Evolutionary conservation across 92 coral and sea anemone species (phyloP), one percentile per base, ranked within the genome.

Genomic region (Actinernus sp.): DNA sequence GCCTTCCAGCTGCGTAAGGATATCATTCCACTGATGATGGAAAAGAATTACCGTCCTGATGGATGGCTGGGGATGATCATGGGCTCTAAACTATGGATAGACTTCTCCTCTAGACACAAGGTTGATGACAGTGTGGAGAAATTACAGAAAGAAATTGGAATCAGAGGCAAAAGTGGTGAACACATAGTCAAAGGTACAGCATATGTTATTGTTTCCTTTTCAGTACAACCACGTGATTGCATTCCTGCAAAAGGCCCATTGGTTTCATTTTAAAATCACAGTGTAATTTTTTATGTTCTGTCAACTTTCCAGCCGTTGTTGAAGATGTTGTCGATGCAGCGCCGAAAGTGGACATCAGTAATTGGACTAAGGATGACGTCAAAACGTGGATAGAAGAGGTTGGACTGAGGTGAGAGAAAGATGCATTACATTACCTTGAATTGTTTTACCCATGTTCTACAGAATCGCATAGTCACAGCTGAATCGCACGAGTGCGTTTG

Each of bases 61-160:
- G 96, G 96, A 45, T 89, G 96, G 96, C 88, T 89, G 4, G 96
- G 96, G 24, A 74, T 89, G 63, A 85, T 89, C 7, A 73, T 89
- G 79, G 96, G 96, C 51, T 61, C 96, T 6, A 89, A 89, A 45
- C 76, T 89, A 30, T 89, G 96, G 96, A 79, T 89, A 57, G 96
- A 89, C 65, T 80, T 89, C 71, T 48, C 72, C 12, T 85, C 66
- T 2, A 70, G 72, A 33, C 71, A 61, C 14, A 80, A 61, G 60
- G 18, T 89, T 18, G 85, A 79, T 27, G n/a, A 54, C 38, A 81
- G 83, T 31, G 25, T 63, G 4, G 75, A 74, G n/a, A 87, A 89
- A 50, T 85, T 89, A 0, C 27, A 43, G 24, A 79, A 65, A 37
- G 96, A 89, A 55, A 69, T 89, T 1, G 92, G 88, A 11, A 18